Conservation (phyloP, 2,888 invertebrate genomes). For the Chrysina gloriosa region DNA sequence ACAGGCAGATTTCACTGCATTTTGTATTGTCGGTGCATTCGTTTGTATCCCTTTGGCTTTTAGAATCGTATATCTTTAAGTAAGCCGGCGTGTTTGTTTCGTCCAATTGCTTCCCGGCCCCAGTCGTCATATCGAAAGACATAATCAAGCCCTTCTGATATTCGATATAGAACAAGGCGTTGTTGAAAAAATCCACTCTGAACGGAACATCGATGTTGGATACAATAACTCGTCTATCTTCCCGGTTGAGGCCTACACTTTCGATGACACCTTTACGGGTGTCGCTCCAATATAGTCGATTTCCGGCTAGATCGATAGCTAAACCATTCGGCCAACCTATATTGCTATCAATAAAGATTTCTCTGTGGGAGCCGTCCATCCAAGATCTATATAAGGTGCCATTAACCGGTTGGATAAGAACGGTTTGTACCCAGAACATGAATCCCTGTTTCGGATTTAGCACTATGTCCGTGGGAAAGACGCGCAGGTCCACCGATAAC, state of each 20-base stretch:
- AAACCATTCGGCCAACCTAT: conserved; percentile 84
- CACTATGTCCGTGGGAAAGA: conserved; percentile 71
- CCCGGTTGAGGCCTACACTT: conserved; percentile 71
- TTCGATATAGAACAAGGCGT: conserved; percentile 78
- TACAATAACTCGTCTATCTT: conserved; percentile 61
- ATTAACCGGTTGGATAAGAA: conserved; percentile 61
- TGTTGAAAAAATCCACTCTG: conserved; percentile 74
- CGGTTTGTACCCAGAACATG: conserved; percentile 86
- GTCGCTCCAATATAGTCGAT: conserved; percentile 79
- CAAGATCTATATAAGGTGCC: conserved; percentile 76
- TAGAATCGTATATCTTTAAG: conserved; percentile 74
- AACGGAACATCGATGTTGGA: conserved; percentile 65
- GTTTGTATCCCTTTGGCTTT: conserved; percentile 65
- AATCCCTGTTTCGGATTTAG: conserved; percentile 76
- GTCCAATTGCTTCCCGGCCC: conserved; percentile 66
- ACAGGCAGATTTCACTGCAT: conserved; percentile 31
- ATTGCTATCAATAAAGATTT: conserved; percentile 66
- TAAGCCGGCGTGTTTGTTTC: conserved; percentile 74
- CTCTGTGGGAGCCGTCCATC: conserved; percentile 79
- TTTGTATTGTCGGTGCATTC: conserved; percentile 70
- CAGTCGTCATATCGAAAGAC: conserved; percentile 65
- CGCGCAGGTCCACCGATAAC: conserved; percentile 69
- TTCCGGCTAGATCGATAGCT: conserved; percentile 71
- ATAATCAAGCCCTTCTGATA: conserved; percentile 73
- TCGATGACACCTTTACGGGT: conserved; percentile 76